Conservation (phyloP, 1,140 invertebrate genomes). For the Drosophila baimaii region DNA sequence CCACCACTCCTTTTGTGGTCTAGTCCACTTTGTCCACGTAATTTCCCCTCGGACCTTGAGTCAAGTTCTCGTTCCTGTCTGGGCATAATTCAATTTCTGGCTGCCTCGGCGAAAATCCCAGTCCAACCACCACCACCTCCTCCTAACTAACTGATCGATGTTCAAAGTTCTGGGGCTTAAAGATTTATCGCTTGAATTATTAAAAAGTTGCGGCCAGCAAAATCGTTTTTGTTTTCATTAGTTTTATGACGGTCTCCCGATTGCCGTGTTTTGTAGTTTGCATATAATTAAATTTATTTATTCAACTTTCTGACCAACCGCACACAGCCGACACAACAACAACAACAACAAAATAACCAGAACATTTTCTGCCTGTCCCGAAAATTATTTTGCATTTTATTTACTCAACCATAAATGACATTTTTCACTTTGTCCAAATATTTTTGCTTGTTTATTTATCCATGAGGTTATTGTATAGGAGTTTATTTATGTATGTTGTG, state of each 20-base stretch:
- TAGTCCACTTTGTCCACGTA: conserved; percentile 33
- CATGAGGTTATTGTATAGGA: conserved; percentile 28
- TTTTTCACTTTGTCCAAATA: conserved; percentile 59
- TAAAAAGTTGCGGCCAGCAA: conserved; percentile 38
- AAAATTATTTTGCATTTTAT: conserved; percentile 52
- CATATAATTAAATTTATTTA: conserved; percentile 64
- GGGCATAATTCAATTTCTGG: conserved; percentile 54
- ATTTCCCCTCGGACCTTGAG: conserved; percentile 41
- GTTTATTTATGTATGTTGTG: conserved; percentile 25
- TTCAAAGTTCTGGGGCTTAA: conserved; percentile 38
- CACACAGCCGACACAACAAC: conserved; percentile 12
- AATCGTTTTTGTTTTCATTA: conserved; percentile 53
- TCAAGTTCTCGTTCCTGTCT: conserved; percentile 37
- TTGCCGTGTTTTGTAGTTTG: conserved; percentile 49
- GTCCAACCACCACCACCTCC: background rate
- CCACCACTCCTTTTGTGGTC: conserved; percentile 9
- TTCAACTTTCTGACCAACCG: conserved; percentile 52
- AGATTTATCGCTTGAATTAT: conserved; percentile 53
- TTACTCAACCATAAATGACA: conserved; percentile 57
- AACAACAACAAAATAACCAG: conserved; percentile 2
- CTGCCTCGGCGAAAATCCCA: conserved; percentile 4
- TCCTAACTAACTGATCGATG: conserved; percentile 22
- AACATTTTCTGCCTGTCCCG: conserved; percentile 32
- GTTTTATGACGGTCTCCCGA: conserved; percentile 30
- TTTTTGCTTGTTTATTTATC: conserved; percentile 57